phyloP scores from a whole-genome alignment of 2,113 vertebrate genomes.

The Mola mola region DNA sequence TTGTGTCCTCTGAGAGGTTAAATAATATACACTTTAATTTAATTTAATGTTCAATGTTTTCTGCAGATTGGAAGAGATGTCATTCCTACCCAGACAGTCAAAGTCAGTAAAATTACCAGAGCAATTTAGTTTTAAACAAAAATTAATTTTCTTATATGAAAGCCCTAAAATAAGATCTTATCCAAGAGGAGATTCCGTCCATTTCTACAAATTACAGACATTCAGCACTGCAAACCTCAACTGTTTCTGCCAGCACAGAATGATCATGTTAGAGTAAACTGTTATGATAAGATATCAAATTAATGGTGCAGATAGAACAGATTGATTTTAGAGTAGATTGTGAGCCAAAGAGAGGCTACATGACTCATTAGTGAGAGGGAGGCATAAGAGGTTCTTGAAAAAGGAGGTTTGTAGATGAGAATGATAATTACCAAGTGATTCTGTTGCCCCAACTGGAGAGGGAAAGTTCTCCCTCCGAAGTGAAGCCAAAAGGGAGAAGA shows the following conservation, averaged over 20 bases:
- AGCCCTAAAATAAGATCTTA: constrained; percentile 11
- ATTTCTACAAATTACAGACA: constrained; percentile 14
- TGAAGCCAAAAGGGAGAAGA: constrained; percentile 30
- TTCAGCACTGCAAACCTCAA: not conserved
- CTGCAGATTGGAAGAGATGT: not conserved
- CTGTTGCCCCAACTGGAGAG: constrained; percentile 20
- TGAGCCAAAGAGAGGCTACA: not conserved
- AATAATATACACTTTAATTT: too few relatives aligned
- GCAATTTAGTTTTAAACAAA: constrained; percentile 21
- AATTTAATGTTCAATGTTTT: not conserved
- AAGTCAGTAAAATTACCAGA: not conserved
- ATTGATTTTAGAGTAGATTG: constrained; percentile 19
- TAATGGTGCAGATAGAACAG: constrained; percentile 9
- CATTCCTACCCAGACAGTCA: not conserved
- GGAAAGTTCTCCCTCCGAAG: constrained; percentile 28
- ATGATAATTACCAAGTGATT: constrained; percentile 17
- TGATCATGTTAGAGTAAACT: not conserved
- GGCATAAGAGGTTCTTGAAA: constrained; percentile 9
- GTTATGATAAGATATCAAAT: constrained; percentile 14
- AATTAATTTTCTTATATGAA: constrained; percentile 1
- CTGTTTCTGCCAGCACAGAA: not conserved
- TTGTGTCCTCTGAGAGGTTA: too few relatives aligned
- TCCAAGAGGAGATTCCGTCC: not conserved
- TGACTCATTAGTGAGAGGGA: not conserved
- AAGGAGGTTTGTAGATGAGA: constrained; percentile 9